Percentiles rank a stretch among this genome's conserved stretches.
Evolutionary conservation across 2,113 vertebrate species (phyloP).

Genomic region (Chionis minor): DNA sequence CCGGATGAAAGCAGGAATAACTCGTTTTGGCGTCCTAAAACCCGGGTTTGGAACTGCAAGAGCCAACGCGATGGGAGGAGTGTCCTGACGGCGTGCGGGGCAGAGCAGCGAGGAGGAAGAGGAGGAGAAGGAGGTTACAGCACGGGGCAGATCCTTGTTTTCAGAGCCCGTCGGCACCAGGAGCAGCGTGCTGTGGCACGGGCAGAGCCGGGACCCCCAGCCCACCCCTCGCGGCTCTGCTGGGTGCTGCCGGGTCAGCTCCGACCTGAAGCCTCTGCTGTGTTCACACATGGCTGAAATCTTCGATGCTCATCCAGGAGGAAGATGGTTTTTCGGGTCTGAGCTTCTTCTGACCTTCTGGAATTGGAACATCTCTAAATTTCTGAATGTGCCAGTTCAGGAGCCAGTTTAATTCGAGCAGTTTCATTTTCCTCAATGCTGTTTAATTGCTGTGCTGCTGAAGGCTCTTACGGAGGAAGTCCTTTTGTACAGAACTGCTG

Average conservation of each 20-base stretch:
- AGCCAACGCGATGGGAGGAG: background rate
- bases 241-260: background rate
- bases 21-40: background rate
- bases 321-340: too few species aligned
- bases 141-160: background rate
- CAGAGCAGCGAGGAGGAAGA: background rate
- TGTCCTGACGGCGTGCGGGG: rapidly evolving
- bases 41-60: background rate
- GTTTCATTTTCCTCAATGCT: background rate
- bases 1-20: background rate
- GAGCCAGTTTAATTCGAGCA: background rate
- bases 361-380: background rate
- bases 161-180: rapidly evolving
- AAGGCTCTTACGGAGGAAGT: background rate
- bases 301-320: rapidly evolving
- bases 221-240: rapidly evolving
- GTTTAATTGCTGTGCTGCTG: background rate
- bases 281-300: rapidly evolving
- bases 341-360: background rate
- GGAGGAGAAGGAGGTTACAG: background rate
- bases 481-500: background rate
- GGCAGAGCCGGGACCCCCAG: background rate
- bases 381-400: background rate
- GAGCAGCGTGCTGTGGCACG: rapidly evolving
- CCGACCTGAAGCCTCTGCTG: background rate